These are phyloP conservation scores for Drosophila nasuta DNA, from an alignment of 1,140 invertebrate genomes.

Conservation along the genomic window DNA sequence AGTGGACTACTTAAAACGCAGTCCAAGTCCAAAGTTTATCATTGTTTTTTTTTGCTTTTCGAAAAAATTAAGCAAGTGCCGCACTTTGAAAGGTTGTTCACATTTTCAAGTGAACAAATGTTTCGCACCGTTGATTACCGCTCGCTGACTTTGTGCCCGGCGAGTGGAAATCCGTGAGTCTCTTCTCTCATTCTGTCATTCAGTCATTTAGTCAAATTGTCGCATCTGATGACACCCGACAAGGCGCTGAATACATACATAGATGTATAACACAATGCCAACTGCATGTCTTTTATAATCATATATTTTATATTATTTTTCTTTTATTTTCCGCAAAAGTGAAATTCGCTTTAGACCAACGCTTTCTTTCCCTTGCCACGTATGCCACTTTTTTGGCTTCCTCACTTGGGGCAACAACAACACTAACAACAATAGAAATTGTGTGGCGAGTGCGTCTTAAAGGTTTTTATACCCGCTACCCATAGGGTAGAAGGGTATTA, in stretches of 20 bases:
- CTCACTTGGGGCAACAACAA: slow-evolving; percentile 9
- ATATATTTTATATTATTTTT: background rate
- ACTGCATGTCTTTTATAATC: slow-evolving; percentile 17
- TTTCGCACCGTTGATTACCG: slow-evolving; percentile 53
- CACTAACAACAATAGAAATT: slow-evolving; percentile 13
- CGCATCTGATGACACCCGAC: slow-evolving; percentile 59
- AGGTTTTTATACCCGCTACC: too few relatives aligned
- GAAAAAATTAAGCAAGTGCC: slow-evolving; percentile 46
- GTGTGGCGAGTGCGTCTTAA: slow-evolving; percentile 29
- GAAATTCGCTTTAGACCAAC: slow-evolving; percentile 58
- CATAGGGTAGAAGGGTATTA: too few relatives aligned
- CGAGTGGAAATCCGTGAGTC: slow-evolving; percentile 27
- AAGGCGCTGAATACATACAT: slow-evolving; percentile 11
- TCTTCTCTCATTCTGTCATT: slow-evolving; percentile 6
- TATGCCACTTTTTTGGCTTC: slow-evolving; percentile 55
- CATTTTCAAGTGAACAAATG: slow-evolving; percentile 35
- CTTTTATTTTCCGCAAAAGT: slow-evolving; percentile 69
- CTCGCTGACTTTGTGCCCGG: slow-evolving; percentile 15
- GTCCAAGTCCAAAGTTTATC: slow-evolving; percentile 43
- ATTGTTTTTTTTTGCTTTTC: slow-evolving; percentile 19
- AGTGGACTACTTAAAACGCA: slow-evolving; percentile 25
- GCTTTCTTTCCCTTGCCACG: slow-evolving; percentile 59
- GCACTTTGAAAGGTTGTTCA: slow-evolving; percentile 70
- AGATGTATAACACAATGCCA: slow-evolving; percentile 31
- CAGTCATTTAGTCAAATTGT: slow-evolving; percentile 52